phyloP scores from a whole-genome alignment of 1,140 invertebrate species.

The Hylaeus volcanicus region DNA sequence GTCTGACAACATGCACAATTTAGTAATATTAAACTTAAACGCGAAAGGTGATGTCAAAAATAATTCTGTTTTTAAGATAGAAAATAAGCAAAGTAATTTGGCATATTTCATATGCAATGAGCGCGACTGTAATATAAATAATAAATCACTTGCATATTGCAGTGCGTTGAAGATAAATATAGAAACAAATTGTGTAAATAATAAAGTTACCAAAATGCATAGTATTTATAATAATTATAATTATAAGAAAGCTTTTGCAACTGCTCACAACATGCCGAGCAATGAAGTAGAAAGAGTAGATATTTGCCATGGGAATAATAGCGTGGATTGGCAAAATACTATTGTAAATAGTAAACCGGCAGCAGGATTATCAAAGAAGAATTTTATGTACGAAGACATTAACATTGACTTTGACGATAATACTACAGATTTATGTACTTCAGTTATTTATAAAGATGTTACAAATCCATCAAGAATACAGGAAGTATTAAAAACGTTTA shows the following conservation, averaged over 20 bases:
- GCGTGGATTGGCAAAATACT: conserved; percentile 17
- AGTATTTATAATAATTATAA: conserved; percentile 28
- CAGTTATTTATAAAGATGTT: background rate
- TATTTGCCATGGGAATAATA: conserved; percentile 18
- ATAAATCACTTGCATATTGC: conserved; percentile 12
- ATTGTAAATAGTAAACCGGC: conserved; percentile 51
- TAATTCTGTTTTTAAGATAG: conserved; percentile 24
- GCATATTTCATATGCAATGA: conserved; percentile 2
- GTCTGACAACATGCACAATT: conserved; percentile 35
- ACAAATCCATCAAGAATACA: conserved; percentile 2
- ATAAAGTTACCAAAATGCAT: conserved; percentile 59
- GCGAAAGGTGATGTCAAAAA: conserved; percentile 12
- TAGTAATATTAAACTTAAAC: conserved; percentile 47
- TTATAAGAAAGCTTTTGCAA: conserved; percentile 27
- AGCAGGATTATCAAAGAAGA: conserved; percentile 26
- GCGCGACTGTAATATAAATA: conserved; percentile 31
- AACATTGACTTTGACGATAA: conserved; percentile 5
- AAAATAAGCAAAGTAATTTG: conserved; percentile 14
- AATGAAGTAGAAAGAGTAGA: conserved; percentile 3
- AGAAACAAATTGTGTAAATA: conserved; percentile 31
- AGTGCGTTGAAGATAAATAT: conserved; percentile 7
- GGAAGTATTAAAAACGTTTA: background rate
- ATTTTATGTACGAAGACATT: conserved; percentile 29
- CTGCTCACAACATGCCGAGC: conserved; percentile 2
- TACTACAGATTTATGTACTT: conserved; percentile 14